Evolutionary conservation across 2,888 invertebrate species (phyloP).

Genomic region (Graphium colonna): DNA sequence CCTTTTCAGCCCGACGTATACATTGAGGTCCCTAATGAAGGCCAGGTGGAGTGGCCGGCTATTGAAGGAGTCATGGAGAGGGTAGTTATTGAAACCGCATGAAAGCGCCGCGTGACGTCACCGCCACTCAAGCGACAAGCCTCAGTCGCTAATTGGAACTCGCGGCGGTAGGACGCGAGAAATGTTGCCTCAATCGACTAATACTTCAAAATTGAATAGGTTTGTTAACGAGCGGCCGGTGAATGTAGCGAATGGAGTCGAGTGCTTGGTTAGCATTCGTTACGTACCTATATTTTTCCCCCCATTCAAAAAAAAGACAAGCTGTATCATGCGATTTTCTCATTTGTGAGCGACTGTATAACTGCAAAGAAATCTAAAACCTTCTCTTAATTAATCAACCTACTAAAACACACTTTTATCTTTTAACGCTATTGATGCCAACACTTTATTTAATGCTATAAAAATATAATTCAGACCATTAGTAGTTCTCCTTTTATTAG

Average conservation of each 20-base stretch:
- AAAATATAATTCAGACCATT: background rate
- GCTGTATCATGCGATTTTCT: constrained; percentile 25
- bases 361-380: constrained; percentile 15
- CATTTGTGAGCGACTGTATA: constrained; percentile 11
- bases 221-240: constrained; percentile 75
- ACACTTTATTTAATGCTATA: constrained; percentile 4
- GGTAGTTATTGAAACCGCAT: constrained; percentile 77
- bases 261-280: constrained; percentile 54
- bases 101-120: constrained; percentile 76
- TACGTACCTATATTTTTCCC: constrained; percentile 37
- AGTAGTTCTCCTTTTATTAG: background rate
- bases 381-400: constrained; percentile 14
- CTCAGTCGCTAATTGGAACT: constrained; percentile 78
- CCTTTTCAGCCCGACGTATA: constrained; percentile 62
- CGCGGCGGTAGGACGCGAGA: constrained; percentile 73
- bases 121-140: constrained; percentile 70
- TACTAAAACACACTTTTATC: constrained; percentile 2
- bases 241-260: constrained; percentile 65
- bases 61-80: constrained; percentile 75
- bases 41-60: constrained; percentile 74
- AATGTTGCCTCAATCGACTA: constrained; percentile 74
- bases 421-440: constrained; percentile 6
- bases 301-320: constrained; percentile 32
- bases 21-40: constrained; percentile 75
- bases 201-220: constrained; percentile 76